Base-by-base conservation (phyloP, 2,888 invertebrate genomes). In the Perizoma affinitatum region DNA sequence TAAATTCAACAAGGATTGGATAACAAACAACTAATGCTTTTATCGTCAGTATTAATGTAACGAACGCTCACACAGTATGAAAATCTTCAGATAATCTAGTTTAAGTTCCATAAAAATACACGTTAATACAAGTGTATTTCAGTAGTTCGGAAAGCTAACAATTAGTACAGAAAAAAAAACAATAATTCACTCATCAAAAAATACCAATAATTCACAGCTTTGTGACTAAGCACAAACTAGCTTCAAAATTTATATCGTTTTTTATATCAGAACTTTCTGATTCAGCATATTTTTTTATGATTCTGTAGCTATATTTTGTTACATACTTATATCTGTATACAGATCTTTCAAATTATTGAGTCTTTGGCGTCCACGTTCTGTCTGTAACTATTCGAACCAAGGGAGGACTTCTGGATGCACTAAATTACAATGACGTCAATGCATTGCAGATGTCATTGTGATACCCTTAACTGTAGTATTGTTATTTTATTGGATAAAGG, bases 401-500 rank as follows among this genome's bases (percentile, higher is more conserved):
- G 22, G 22, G 22, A 22, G 22, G 22, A 22, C 22, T 22, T 22
- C 22, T 22, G 22, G 22, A 22, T 22, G 22, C 22, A 22, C 7
- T 2, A n/a, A 8, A 4, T 46, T 5, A n/a, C 54, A 45, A 61
- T 53, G 54, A 50, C 50, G 53, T 49, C 49, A 57, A 41, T 48
- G 22, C 45, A 57, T 54, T 62, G 50, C 58, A 52, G 54, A 34
- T 22, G 22, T 22, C 22, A 22, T 38, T 62, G 41, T 34, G 11
- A 62, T 40, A 40, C 49, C 22, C 47, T 58, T 42, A 55, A 3
- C 22, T 22, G 22, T 3, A 22, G 50, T 62, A 63, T 58, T 59
- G 53, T 56, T 45, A 55, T 59, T 53, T 54, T 60, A 64, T 51
- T 60, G 60, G 47, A 44, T 48, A 46, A 8, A 57, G 42, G 49